Evolutionary conservation across 2,888 invertebrate species (phyloP), one percentile per base, ranked within the genome.

Genomic region (Sphecodes monilicornis): DNA sequence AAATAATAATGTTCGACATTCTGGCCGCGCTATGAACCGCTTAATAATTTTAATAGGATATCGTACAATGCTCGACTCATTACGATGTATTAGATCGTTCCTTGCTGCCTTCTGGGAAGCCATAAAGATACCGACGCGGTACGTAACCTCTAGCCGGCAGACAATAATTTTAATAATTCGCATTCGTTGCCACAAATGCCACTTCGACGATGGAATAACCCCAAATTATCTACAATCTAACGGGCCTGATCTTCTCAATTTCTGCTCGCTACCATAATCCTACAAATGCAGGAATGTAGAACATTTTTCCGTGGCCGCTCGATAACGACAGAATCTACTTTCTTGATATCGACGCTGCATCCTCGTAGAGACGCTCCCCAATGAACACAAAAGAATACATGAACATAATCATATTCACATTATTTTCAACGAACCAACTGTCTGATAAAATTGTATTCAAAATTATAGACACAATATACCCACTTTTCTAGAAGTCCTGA

Each of bases 161-260:
- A 86, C 86, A 89, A 90, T 89, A 88, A 90, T 89, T 90, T 90
- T 82, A 88, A 91, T 91, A 91, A 91, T 89, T 91, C 88, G 88
- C 91, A 89, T 91, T 92, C 91, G 90, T 86, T 82, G 87, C 76
- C 54, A 50, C 64, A 80, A 54, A 81, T 81, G 80, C 80, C 86
- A 84, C 84, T 86, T 77, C 73, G 89, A 89, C 86, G 86, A 82
- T 79, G 78, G 77, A 86, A 87, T 87, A 87, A 89, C 86, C 91
- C n/a, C n/a, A n/a, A 79, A 79, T 82, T 83, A 79, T 75, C 85
- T 73, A 80, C 86, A 81, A 86, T 78, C 85, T 88, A 88, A 89
- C 86, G 88, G 88, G 86, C 85, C 85, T 89, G 87, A 88, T 86
- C 8, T 32, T 8, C n/a, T 68, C 39, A 68, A 26, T 13, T 22